Evolutionary conservation across 2,797 vertebrate genomes (phyloP).

Genomic region (Ambastaia sidthimunki): DNA sequence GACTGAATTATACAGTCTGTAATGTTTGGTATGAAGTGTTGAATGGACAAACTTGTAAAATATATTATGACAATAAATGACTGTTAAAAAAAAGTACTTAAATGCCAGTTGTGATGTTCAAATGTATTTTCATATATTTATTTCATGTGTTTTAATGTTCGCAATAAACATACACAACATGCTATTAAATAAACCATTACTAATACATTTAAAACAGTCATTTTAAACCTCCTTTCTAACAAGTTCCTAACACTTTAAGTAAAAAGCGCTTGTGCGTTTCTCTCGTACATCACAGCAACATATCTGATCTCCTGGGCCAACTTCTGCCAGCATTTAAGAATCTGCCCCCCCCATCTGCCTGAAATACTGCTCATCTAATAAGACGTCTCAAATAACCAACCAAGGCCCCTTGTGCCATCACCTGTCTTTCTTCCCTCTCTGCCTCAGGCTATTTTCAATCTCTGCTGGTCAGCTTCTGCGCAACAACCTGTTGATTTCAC

Average conservation of each 20-base stretch:
- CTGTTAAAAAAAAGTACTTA: background rate
- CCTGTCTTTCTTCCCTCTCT: conserved; percentile 72
- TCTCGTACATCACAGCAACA: conserved; percentile 60
- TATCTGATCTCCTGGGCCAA: conserved; percentile 53
- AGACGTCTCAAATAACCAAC: conserved; percentile 73
- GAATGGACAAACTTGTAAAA: background rate
- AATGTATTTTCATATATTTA: background rate
- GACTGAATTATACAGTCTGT: background rate
- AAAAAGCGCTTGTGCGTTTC: background rate
- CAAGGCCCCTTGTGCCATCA: conserved; percentile 78
- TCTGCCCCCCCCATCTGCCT: conserved; percentile 63
- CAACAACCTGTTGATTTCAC: conserved; percentile 47
- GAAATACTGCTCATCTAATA: conserved; percentile 71
- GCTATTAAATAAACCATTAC: background rate
- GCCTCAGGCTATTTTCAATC: conserved; percentile 54
- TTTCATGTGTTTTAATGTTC: background rate
- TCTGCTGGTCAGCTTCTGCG: conserved; percentile 45
- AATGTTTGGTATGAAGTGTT: background rate
- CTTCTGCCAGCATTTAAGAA: conserved; percentile 57
- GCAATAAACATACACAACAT: background rate
- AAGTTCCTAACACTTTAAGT: background rate
- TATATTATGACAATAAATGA: background rate
- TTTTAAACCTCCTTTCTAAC: background rate
- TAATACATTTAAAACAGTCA: background rate
- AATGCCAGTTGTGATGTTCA: background rate